Base-by-base conservation (phyloP, 2,797 vertebrate species). In the Eidolon dupreanum region DNA sequence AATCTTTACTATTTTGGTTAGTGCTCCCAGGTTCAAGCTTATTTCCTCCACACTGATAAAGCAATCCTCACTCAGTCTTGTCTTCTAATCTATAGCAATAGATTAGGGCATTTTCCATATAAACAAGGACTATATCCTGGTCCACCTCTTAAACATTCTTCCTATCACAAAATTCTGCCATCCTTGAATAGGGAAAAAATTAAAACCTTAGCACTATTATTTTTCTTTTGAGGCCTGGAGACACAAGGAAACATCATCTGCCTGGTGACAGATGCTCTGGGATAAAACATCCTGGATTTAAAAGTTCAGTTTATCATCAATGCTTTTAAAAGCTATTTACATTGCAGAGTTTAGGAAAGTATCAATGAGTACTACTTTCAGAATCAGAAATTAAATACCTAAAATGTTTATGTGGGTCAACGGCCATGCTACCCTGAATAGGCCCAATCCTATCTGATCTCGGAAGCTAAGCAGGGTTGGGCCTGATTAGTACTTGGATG, bases 311-410 rank as follows among this genome's bases (percentile, higher is more conserved):
- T 65, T 83, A 71, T 51, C n/a, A 77, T 65, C 66, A 68, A 20
- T 83, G 89, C 70, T 88, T 70, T 79, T 66, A 68, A 77, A 94
- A 90, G 66, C 46, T 43, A 84, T 46, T 93, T 81, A 85, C 85
- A 94, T 41, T 63, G 66, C 33, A 28, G 9, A 66, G 7, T 88
- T 92, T 49, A 95, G 51, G 26, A 71, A 95, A 92, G 31, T 63
- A 33, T 91, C 87, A 93, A 11, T 43, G 57, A 94, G 36, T 63
- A 87, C 20, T 66, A 94, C 38, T 85, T 94, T 93, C 41, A 93
- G 46, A 96, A 90, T 59, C 31, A 81, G 55, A 95, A 95, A 94
- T 73, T 85, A 85, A 96, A 61, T 61, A 61, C 31, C 28, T 61
- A 61, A 31, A 61, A 61, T 28, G 31, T 61, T 61, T 6, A 61